Base-by-base conservation (phyloP, 2,888 invertebrate species). In the Dolichomitus sp. region DNA sequence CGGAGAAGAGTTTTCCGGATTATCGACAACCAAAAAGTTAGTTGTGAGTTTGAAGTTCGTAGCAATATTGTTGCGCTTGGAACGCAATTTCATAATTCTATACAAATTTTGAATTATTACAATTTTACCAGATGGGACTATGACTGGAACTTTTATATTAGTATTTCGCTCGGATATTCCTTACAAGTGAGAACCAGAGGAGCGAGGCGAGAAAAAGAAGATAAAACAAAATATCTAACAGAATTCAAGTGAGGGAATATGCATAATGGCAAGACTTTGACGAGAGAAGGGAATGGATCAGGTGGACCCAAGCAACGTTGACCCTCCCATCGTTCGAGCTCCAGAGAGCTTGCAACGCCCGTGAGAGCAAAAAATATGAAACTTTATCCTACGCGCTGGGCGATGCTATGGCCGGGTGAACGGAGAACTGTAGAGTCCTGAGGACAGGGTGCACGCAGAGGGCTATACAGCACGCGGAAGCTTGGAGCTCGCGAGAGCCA, bases 401-500 rank as follows among this genome's bases (percentile, higher is more conserved):
- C 19, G 65, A 12, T 37, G 12, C 59, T 5, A 45, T 19, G 59
- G 19, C 37, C 4, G 40, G 33, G 45, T 45, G 12, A 17, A 37
- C 33, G 61, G 59, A 27, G 17, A 69, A 54, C 37, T 33, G 27
- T 12, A 27, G 61, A 23, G 30, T 17, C 57, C n/a, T 40, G 57
- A 27, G 30, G 17, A 30, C 48, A 66, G 42, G n/a, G 45, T 12
- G n/a, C 5, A 33, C 23, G 40, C 17, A 42, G 45, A 40, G 52
- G 37, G 17, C 23, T 37, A 50, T 63, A 14, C 27, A 59, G 37
- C 59, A 48, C 45, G 57, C 48, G 68, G 59, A 61, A 69, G 59
- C 27, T 30, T 52, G 42, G 52, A 75, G 52, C 66, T 45, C 68
- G 75, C 61, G 23, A 17, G 74, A 78, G 74, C 81, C 54, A 45